Evolutionary conservation across 2,797 vertebrate species (phyloP), one percentile per base, ranked within the genome.

Genomic region (Urosaurus nigricauda): DNA sequence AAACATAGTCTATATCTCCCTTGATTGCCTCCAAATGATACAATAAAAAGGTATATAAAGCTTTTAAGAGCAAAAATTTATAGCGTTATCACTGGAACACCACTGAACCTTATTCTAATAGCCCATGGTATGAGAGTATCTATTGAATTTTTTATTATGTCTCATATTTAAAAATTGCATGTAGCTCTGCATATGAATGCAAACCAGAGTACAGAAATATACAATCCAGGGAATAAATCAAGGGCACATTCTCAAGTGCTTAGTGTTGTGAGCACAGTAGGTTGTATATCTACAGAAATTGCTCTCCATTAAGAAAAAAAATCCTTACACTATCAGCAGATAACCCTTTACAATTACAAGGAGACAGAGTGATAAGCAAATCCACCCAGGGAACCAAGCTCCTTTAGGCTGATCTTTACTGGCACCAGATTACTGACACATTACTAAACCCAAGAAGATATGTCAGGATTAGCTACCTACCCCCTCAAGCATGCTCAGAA

Each of bases 381-480:
- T 0, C 26, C 24, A 14, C 40, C 8, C 5, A 11, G 63, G 21
- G 26, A 75, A 13, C 58, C 56, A 65, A 63, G 21, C 60, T 74
- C 4, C 56, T n/a, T 11, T 53, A 80, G n/a, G 77, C 43, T 82
- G 40, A 75, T 86, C 70, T 82, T 35, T 40, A 77, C 40, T 26
- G 73, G 84, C 71, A 56, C 17, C 26, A 5, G 87, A 88, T 83
- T 88, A 88, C 32, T 40, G 32, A 83, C 58, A 35, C 80, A 37
- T 86, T 82, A 74, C 79, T 86, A 82, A 89, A 86, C 19, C 47
- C 60, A 83, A 56, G 51, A 83, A 56, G 51, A 26, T 56, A 13
- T 37, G n/a, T 32, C 16, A 24, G 88, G 79, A 86, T 83, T 86
- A 86, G 63, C 73, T 56, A 77, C 24, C 32, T 81, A 51, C 37